Evolutionary conservation across 2,113 vertebrate genomes (phyloP).

Genomic region (Tachycineta bicolor): DNA sequence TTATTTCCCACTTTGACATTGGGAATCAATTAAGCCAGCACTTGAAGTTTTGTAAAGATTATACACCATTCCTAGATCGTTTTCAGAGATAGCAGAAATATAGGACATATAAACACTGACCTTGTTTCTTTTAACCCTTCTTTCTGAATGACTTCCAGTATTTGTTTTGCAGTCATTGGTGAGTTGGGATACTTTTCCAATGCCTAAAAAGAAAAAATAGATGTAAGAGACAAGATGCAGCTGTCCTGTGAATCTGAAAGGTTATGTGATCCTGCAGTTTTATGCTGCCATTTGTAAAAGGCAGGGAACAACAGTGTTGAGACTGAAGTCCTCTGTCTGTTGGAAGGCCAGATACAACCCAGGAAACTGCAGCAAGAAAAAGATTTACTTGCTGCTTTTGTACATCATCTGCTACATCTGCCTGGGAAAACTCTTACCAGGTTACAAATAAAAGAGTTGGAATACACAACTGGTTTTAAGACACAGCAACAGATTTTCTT

Average conservation of each 20-base stretch:
- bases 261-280: not conserved
- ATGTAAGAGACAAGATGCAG: constrained; percentile 22
- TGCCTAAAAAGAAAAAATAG: constrained; percentile 77
- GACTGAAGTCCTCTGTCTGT: not conserved
- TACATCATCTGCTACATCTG: not conserved
- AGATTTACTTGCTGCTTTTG: constrained; percentile 30
- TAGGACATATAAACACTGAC: constrained; percentile 69
- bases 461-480: constrained; percentile 13
- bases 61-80: not conserved
- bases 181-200: constrained; percentile 87
- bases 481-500: constrained; percentile 3
- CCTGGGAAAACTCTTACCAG: constrained; percentile 29
- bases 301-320: not conserved
- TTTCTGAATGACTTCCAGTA: constrained; percentile 89
- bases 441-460: constrained; percentile 19
- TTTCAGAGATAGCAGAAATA: not conserved
- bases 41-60: not conserved
- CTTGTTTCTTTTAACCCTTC: constrained; percentile 89
- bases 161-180: constrained; percentile 88
- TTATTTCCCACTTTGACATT: not conserved
- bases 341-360: constrained; percentile 11
- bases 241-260: not conserved
- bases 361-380: constrained; percentile 20
- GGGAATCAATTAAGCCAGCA: not conserved
- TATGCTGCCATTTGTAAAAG: constrained; percentile 14